A percentile compares a stretch with the other conserved stretches of the same genome.
phyloP scores from a whole-genome alignment of 2,888 invertebrate genomes.

The Alviniconcha strummeri region DNA sequence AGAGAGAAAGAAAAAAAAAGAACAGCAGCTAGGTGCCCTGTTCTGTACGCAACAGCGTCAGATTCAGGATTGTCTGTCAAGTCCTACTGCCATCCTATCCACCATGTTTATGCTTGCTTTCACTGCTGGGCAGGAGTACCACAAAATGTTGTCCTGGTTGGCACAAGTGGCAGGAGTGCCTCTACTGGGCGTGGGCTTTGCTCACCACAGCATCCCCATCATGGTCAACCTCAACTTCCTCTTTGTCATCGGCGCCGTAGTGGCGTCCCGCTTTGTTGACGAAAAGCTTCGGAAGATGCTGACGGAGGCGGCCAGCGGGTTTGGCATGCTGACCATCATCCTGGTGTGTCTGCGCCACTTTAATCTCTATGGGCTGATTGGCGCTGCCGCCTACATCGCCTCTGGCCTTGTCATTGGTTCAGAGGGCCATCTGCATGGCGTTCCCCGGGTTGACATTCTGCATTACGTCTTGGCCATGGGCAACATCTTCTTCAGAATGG shows the following conservation, averaged over 20 bases:
- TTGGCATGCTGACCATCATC: constrained; percentile 62
- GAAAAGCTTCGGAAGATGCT: constrained; percentile 47
- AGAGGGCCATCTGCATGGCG: constrained; percentile 52
- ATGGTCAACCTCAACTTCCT: constrained; percentile 56
- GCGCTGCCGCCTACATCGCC: constrained; percentile 55
- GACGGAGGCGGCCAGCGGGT: constrained; percentile 60
- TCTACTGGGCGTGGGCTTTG: constrained; percentile 61
- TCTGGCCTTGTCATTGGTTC: constrained; percentile 60
- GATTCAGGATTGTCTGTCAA: no score
- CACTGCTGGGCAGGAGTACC: background rate
- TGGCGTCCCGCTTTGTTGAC: constrained; percentile 43
- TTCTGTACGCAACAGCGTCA: no score
- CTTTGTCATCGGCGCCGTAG: constrained; percentile 48
- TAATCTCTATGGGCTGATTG: constrained; percentile 59
- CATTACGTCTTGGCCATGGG: constrained; percentile 64
- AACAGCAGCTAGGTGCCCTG: no score
- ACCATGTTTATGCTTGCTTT: background rate
- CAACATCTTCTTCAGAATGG: constrained; percentile 48
- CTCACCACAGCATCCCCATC: constrained; percentile 47
- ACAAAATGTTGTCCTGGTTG: constrained; percentile 33
- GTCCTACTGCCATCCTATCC: no score
- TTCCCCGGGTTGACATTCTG: constrained; percentile 63
- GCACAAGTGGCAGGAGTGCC: constrained; percentile 58
- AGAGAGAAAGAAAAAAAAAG: no score
- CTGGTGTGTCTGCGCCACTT: constrained; percentile 48